Evolutionary conservation across 2,113 vertebrate genomes (phyloP).

Genomic region (Sinocyclocheilus anophthalmus): DNA sequence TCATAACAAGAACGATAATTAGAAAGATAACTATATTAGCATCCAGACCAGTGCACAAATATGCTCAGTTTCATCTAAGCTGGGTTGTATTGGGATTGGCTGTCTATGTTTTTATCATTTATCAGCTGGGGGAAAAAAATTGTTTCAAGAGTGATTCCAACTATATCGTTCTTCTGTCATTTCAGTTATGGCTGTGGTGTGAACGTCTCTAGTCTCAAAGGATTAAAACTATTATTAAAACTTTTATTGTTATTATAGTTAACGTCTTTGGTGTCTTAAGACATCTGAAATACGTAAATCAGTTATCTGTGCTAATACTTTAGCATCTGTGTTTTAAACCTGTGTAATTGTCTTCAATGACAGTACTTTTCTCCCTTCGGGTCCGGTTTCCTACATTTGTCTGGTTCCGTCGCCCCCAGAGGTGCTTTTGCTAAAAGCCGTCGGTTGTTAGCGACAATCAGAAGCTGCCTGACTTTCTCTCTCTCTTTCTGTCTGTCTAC

Average conservation of each 20-base stretch:
- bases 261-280: neutral
- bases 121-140: neutral
- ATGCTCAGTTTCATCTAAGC: neutral
- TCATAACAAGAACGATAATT: neutral
- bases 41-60: neutral
- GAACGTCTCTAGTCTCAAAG: too few species aligned
- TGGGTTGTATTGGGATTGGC: neutral
- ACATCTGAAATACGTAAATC: neutral
- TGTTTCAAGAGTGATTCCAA: neutral
- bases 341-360: neutral
- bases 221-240: too few species aligned
- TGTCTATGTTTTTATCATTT: neutral
- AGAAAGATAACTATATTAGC: too few species aligned
- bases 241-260: neutral
- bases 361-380: slow-evolving; percentile 39
- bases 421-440: slow-evolving; percentile 78
- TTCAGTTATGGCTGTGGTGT: neutral
- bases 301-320: too few species aligned
- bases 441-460: slow-evolving; percentile 91
- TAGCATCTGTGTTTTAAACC: neutral
- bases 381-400: slow-evolving; percentile 61
- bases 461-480: slow-evolving; percentile 78
- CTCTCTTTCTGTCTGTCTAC: slow-evolving; percentile 14
- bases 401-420: slow-evolving; percentile 80
- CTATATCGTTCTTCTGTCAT: neutral